These are phyloP conservation scores for Elmis aenea DNA, from an alignment of 2,888 invertebrate genomes.

Conservation along the genomic window DNA sequence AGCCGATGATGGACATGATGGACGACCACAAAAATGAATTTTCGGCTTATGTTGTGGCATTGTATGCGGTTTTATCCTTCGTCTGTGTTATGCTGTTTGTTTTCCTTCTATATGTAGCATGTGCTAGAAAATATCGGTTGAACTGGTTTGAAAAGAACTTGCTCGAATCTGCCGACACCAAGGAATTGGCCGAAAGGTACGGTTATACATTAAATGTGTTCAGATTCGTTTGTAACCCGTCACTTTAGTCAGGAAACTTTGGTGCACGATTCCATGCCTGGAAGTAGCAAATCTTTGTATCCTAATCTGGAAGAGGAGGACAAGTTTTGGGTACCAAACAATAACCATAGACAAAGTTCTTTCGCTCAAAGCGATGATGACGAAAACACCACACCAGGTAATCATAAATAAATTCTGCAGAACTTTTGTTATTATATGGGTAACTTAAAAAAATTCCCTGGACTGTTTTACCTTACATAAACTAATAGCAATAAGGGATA, in stretches of 20 bases:
- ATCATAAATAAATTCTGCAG: no score
- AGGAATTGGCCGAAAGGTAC: conserved; percentile 45
- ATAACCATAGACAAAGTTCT: conserved; percentile 21
- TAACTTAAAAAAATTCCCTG: no score
- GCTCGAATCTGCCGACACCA: conserved; percentile 50
- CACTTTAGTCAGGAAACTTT: conserved; percentile 46
- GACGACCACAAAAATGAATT: conserved; percentile 24
- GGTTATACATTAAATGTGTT: no score
- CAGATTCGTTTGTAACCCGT: no score
- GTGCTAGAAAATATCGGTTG: conserved; percentile 51
- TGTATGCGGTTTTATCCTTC: conserved; percentile 50
- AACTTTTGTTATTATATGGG: no score
- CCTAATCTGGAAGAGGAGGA: conserved; percentile 44
- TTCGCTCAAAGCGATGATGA: conserved; percentile 22
- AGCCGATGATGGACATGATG: conserved; percentile 15
- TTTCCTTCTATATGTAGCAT: conserved; percentile 50
- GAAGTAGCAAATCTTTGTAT: conserved; percentile 42
- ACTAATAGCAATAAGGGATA: no score
- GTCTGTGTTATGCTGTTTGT: conserved; percentile 47
- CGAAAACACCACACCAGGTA: conserved; percentile 13
- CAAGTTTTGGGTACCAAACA: conserved; percentile 48
- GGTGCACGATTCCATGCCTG: conserved; percentile 43
- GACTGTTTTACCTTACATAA: no score
- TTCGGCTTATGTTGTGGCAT: conserved; percentile 35
- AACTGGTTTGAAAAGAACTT: conserved; percentile 58